Base-by-base conservation (phyloP, 1,140 invertebrate genomes). In the Piezodorus guildinii region DNA sequence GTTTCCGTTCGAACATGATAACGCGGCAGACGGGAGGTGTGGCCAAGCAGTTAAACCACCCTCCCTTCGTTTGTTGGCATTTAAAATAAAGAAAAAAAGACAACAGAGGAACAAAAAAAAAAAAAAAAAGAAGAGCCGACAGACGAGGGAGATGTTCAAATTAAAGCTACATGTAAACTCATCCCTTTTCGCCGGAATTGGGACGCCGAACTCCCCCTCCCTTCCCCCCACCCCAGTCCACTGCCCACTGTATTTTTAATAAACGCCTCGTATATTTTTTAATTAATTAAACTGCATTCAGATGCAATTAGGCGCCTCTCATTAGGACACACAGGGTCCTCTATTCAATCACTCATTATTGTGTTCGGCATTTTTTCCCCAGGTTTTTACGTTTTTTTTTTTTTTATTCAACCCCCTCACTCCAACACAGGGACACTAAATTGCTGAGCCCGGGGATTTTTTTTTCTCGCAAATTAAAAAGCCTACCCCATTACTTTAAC, bases 311-410 rank as follows among this genome's bases (percentile, higher is more conserved):
- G 52, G 15, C 27, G 52, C 23, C 52, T 56, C 52, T 56, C 52
- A 56, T 56, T 56, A 56, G 52, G 23, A 25, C 23, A 21, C 19
- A 25, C 19, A 17, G n/a, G 10, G 52, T 21, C 52, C 52, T 56
- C 52, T 56, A 56, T 56, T 56, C 52, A 56, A 56, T 56, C 52
- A 56, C 52, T 56, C 52, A 56, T 56, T 56, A 56, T 56, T 56
- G 52, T 56, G 52, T 56, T 56, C 52, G 52, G 19, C 23, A 23
- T 56, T 56, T 56, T 49, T 21, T n/a, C 19, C n/a, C n/a, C 46
- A 49, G 46, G n/a, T 49, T 49, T 49, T 49, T 49, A 19, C 19
- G 15, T 46, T 56, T 56, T 56, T 56, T 56, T 56, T 56, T 25
- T 56, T 56, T 56, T 56, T 56, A 23, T 56, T 56, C 52, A 56